These are phyloP conservation scores for Papilio elwesi DNA, from an alignment of 2,888 invertebrate genomes.

Conservation along the genomic window DNA sequence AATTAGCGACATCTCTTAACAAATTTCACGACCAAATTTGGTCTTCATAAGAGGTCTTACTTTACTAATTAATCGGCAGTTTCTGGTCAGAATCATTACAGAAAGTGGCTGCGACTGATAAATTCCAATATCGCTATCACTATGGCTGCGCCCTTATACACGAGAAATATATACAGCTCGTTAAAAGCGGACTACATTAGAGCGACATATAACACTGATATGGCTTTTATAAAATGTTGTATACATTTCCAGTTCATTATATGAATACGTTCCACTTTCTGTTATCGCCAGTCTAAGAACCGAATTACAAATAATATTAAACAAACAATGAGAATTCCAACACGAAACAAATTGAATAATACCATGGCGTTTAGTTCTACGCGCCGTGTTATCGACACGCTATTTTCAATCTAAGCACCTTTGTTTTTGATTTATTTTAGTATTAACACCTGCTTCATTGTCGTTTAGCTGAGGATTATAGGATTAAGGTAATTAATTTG, in stretches of 20 bases:
- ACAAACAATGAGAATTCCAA: slow-evolving; percentile 18
- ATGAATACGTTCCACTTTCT: slow-evolving; percentile 9
- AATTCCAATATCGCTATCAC: neutral
- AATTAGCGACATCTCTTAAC: too few relatives aligned
- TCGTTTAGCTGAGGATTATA: slow-evolving; percentile 23
- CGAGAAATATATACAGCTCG: neutral
- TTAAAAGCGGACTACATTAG: neutral
- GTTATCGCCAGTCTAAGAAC: slow-evolving; percentile 19
- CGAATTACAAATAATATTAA: slow-evolving; percentile 28
- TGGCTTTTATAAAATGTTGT: slow-evolving; percentile 15
- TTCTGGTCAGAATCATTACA: neutral
- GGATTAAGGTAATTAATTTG: slow-evolving; percentile 26
- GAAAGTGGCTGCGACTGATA: too few relatives aligned
- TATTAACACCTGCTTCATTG: slow-evolving; percentile 1
- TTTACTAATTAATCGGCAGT: too few relatives aligned
- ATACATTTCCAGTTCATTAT: slow-evolving; percentile 16
- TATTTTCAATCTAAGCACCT: slow-evolving; percentile 22
- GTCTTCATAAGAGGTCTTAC: too few relatives aligned
- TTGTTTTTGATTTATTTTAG: slow-evolving; percentile 24
- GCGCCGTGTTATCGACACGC: neutral
- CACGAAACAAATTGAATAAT: slow-evolving; percentile 35
- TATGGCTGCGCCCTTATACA: neutral
- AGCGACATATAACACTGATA: neutral
- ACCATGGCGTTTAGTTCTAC: neutral
- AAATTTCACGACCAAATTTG: too few relatives aligned